These are phyloP conservation scores for Dendropsophus ebraccatus DNA, from an alignment of 2,113 vertebrate species.

Conservation along the genomic window DNA sequence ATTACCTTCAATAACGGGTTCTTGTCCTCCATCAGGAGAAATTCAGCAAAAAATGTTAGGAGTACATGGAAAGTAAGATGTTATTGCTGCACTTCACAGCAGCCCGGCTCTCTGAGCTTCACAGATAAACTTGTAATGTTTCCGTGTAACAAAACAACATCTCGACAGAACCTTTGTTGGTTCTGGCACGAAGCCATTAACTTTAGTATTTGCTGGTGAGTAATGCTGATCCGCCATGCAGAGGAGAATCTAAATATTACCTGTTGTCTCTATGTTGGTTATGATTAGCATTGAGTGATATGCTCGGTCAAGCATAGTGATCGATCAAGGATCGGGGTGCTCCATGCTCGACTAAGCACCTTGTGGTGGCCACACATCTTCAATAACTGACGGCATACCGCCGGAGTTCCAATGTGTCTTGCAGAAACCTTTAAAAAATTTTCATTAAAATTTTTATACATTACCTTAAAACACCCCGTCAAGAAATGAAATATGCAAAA, in stretches of 20 bases:
- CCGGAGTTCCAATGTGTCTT: no score
- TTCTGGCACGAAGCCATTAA: neutral
- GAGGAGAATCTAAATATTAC: neutral
- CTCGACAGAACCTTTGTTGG: neutral
- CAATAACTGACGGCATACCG: no score
- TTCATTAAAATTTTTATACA: no score
- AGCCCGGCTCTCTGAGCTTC: neutral
- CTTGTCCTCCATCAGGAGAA: neutral
- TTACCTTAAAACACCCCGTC: no score
- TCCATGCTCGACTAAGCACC: no score
- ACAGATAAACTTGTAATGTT: slow-evolving; percentile 9
- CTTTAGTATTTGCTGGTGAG: neutral
- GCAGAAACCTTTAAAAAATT: no score
- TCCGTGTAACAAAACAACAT: slow-evolving; percentile 10
- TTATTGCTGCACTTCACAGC: slow-evolving; percentile 2
- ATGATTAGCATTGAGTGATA: no score
- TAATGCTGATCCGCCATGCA: neutral
- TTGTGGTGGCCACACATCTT: no score
- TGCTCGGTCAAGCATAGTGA: no score
- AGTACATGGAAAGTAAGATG: slow-evolving; percentile 8
- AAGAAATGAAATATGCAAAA: no score
- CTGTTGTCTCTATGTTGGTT: neutral
- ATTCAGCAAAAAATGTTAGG: neutral
- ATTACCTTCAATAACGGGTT: slow-evolving; percentile 5
- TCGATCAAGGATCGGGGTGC: no score